Evolutionary conservation across 2,797 vertebrate species (phyloP).

Genomic region (Todus mexicanus): DNA sequence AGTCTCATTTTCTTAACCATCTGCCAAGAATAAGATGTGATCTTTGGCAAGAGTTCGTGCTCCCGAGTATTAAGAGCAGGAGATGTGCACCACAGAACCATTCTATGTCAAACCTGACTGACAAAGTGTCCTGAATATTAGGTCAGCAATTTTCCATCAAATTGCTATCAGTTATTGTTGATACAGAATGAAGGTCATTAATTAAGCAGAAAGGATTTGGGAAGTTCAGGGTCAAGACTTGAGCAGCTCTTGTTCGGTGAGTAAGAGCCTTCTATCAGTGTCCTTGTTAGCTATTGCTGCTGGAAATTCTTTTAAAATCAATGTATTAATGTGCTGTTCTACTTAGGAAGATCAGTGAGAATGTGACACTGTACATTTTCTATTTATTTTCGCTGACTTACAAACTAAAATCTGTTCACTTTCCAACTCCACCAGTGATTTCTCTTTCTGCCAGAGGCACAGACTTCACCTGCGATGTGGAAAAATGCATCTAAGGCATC

Average conservation of each 20-base stretch:
- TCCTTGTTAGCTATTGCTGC: not conserved
- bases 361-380: not conserved
- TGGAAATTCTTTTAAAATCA: constrained; percentile 34
- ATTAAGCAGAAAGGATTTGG: constrained; percentile 31
- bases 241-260: not conserved
- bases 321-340: not conserved
- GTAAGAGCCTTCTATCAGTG: not conserved
- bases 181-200: constrained; percentile 2
- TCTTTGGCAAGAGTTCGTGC: not conserved
- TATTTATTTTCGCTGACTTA: constrained; percentile 15
- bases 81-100: not conserved
- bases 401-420: not conserved
- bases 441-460: constrained; percentile 5
- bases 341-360: not conserved
- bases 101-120: constrained; percentile 11
- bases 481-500: not conserved
- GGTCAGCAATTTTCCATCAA: constrained; percentile 35
- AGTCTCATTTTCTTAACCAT: not conserved
- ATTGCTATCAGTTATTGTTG: constrained; percentile 31
- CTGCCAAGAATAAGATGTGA: constrained; percentile 10
- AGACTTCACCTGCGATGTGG: not conserved
- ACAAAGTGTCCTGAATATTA: not conserved
- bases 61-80: not conserved
- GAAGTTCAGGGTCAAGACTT: not conserved
- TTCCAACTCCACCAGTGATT: not conserved